A percentile compares a stretch with the other conserved stretches of the same genome.
Conservation (phyloP, 1,140 invertebrate genomes). For the Araneus ventricosus region DNA sequence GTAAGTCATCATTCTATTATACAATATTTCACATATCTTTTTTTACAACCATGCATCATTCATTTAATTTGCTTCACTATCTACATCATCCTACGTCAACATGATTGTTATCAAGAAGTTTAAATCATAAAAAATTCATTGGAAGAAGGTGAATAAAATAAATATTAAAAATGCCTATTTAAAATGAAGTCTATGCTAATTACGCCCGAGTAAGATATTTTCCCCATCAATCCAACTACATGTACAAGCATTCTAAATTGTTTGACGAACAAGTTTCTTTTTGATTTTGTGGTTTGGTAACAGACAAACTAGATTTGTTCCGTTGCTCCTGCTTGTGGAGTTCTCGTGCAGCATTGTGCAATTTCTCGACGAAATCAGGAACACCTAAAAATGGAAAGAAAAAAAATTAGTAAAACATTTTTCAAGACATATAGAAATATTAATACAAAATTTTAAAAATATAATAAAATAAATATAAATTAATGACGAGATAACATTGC, state of each 20-base stretch:
- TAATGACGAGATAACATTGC: too few species aligned
- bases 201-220: not conserved
- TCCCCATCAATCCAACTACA: not conserved
- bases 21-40: not conserved
- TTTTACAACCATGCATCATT: not conserved
- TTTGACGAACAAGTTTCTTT: slow-evolving; percentile 7
- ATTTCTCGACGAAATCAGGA: slow-evolving; percentile 77
- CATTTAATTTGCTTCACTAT: not conserved
- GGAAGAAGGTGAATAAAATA: not conserved
- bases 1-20: not conserved
- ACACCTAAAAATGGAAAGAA: slow-evolving; percentile 77
- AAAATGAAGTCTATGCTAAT: not conserved
- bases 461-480: too few species aligned
- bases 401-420: too few species aligned
- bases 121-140: not conserved
- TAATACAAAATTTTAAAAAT: too few species aligned
- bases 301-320: slow-evolving; percentile 44
- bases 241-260: slow-evolving; percentile 48
- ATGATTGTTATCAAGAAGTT: not conserved
- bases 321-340: slow-evolving; percentile 51
- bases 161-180: slow-evolving; percentile 23
- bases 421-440: too few species aligned
- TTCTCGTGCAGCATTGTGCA: slow-evolving; percentile 76
- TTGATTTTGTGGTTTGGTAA: not conserved
- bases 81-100: not conserved